Base-by-base conservation (phyloP, 2,888 invertebrate genomes). In the Abrostola triplasia region DNA sequence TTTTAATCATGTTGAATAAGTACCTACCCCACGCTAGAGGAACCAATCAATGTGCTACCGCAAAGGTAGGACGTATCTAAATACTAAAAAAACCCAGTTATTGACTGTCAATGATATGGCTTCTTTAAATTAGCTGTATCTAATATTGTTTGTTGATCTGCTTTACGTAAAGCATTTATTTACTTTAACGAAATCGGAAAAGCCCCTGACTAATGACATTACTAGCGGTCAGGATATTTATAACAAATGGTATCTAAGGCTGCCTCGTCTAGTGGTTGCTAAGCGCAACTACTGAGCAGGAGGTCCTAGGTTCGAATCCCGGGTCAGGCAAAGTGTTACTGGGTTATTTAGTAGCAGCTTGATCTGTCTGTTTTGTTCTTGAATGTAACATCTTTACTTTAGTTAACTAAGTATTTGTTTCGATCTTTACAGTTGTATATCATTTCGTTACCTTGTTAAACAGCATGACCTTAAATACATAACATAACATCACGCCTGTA, bases 1-100 rank as follows among this genome's bases (percentile, higher is more conserved):
- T 35, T 49, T 6, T 11, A 49, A 49, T 36, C 36, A 11, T 36
- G 35, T 35, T 36, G 9, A 40, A 35, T 1, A 24, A 52, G 51
- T 48, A 58, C 10, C 9, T 54, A 54, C 38, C 50, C 64, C 24
- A 47, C 44, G 24, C 24, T 47, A 47, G 24, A 24, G 44, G 44
- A 47, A 47, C 44, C 9, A 47, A 47, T 47, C 44, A 47, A 68
- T 58, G 70, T 64, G 24, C 12, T 47, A 47, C 44, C 44, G 13
- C 44, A 47, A 47, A 13, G 12, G 9, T 24, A 47, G n/a, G n/a
- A n/a, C n/a, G n/a, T n/a, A n/a, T n/a, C 4, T 24, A 2, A 2
- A 24, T 24, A 24, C 24, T 24, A 47, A 13, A 47, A 44, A 47
- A 47, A 47, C 8, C 44, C 13, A 9, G 44, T 24, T 24, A 24